Evolutionary conservation across 2,888 invertebrate species (phyloP).

Genomic region (Tenodera sinensis): DNA sequence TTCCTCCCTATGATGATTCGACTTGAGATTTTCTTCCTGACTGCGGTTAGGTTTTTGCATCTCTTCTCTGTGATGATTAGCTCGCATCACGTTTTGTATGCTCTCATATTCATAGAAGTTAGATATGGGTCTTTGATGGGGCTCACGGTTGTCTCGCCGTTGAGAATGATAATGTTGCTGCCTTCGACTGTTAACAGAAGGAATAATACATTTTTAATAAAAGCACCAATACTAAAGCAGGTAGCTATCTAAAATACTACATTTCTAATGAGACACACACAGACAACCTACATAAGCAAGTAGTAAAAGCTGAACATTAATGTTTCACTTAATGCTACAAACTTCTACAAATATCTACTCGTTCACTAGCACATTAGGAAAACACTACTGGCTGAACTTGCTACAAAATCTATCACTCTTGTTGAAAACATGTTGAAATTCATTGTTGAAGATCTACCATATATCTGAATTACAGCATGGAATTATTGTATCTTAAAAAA

Average conservation of each 20-base stretch:
- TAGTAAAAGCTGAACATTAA: too few species aligned
- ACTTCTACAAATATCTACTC: too few species aligned
- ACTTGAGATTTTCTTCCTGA: constrained; percentile 30
- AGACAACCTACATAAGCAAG: too few species aligned
- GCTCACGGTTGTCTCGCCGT: constrained; percentile 53
- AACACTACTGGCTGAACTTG: too few species aligned
- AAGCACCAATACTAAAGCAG: not conserved
- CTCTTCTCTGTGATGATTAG: constrained; percentile 34
- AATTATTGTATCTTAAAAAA: too few species aligned
- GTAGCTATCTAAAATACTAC: not conserved
- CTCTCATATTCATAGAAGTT: constrained; percentile 85
- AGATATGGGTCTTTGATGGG: constrained; percentile 65
- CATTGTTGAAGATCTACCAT: too few species aligned
- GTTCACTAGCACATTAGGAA: too few species aligned
- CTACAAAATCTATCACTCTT: too few species aligned
- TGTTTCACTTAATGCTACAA: too few species aligned
- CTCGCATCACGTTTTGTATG: constrained; percentile 57
- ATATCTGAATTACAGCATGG: too few species aligned
- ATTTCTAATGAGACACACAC: too few species aligned
- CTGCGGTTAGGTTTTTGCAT: not conserved
- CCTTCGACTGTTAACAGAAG: constrained; percentile 51
- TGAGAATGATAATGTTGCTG: constrained; percentile 65
- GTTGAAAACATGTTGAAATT: too few species aligned
- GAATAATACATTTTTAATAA: not conserved
- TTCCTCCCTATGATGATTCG: constrained; percentile 6